Conservation (phyloP, 2,113 vertebrate species). For the Pteruthius melanotis region DNA sequence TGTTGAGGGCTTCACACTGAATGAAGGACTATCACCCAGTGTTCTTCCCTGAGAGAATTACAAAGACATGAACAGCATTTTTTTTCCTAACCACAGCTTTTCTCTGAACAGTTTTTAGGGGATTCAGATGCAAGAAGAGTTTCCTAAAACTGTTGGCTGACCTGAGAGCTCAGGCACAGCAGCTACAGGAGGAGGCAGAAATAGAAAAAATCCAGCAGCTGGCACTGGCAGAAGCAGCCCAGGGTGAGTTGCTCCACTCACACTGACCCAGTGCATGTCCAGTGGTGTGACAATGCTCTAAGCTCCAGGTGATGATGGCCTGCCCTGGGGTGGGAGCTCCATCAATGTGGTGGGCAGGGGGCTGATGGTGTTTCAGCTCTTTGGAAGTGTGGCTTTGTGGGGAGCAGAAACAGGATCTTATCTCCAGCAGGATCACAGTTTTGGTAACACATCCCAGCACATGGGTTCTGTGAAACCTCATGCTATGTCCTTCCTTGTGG, state of each 20-base stretch:
- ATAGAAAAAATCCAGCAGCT: constrained; percentile 28
- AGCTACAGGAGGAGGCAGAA: constrained; percentile 32
- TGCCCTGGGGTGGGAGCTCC: not conserved
- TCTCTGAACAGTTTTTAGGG: constrained; percentile 53
- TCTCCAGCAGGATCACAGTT: not conserved
- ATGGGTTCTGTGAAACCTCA: not conserved
- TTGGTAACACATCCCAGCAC: not conserved
- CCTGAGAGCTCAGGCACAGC: not conserved
- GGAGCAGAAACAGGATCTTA: not conserved
- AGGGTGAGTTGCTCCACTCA: constrained; percentile 39
- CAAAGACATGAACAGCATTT: not conserved
- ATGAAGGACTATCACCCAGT: not conserved
- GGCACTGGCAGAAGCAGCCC: constrained; percentile 25
- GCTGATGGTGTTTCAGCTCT: fast-evolving
- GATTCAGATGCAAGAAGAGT: constrained; percentile 41
- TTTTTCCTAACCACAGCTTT: not conserved
- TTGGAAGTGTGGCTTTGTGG: not conserved
- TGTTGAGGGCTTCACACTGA: not conserved
- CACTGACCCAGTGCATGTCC: fast-evolving
- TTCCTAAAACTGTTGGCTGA: constrained; percentile 55
- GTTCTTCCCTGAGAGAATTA: not conserved
- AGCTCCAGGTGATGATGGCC: not conserved
- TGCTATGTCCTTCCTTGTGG: fast-evolving
- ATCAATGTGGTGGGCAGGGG: fast-evolving
- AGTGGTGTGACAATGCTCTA: not conserved